Evolutionary conservation across 92 coral and sea anemone genomes (phyloP).

Genomic region (Porites evermanni): DNA sequence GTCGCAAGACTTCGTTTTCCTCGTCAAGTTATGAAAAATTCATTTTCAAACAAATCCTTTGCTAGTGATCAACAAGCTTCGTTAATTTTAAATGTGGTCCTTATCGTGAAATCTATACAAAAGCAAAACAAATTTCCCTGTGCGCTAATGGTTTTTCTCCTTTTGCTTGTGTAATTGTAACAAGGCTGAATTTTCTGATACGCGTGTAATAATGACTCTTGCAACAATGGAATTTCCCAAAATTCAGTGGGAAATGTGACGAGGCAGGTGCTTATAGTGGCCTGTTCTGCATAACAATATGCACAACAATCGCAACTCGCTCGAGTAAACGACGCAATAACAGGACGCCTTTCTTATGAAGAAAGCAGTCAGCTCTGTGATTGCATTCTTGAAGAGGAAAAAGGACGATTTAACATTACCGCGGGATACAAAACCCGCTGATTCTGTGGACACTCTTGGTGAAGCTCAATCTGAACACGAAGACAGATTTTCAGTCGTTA

Average conservation of each 20-base stretch:
- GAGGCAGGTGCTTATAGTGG: conserved; percentile 52
- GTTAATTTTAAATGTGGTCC: conserved; percentile 41
- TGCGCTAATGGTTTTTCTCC: conserved; percentile 25
- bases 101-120: conserved; percentile 45
- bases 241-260: conserved; percentile 19
- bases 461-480: conserved; percentile 26
- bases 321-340: conserved; percentile 7
- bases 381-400: conserved; percentile 76
- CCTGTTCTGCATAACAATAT: conserved; percentile 46
- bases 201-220: background rate
- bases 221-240: conserved; percentile 57
- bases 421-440: conserved; percentile 18
- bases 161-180: background rate
- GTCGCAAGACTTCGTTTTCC: conserved; percentile 6
- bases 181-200: background rate
- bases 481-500: conserved; percentile 53
- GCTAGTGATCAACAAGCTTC: conserved; percentile 25
- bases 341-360: conserved; percentile 45
- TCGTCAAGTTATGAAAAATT: conserved; percentile 27
- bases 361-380: conserved; percentile 82
- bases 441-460: conserved; percentile 24
- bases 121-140: conserved; percentile 16
- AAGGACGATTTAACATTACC: conserved; percentile 38
- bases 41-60: conserved; percentile 1
- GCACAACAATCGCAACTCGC: conserved; percentile 35